A percentile compares a stretch with the other conserved stretches of the same genome.
These are phyloP conservation scores for Phaethon lepturus DNA, from an alignment of 2,113 vertebrate species.

Conservation along the genomic window DNA sequence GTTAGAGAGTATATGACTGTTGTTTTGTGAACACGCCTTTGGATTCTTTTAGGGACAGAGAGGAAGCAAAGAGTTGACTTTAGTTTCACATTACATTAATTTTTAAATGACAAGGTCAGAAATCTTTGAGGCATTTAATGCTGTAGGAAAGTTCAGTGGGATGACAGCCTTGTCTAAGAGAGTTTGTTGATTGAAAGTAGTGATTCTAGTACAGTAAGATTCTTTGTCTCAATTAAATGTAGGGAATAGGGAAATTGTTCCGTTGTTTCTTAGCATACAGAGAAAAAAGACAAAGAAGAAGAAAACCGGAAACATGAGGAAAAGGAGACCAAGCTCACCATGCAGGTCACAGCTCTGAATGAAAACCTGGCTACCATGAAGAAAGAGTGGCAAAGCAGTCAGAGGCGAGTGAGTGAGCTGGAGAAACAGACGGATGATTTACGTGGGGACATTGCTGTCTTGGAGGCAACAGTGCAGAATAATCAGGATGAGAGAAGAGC, in stretches of 20 bases:
- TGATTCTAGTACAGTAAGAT: background rate
- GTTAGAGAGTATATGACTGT: background rate
- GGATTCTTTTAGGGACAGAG: background rate
- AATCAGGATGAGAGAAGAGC: constrained; percentile 96
- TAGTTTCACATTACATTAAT: background rate
- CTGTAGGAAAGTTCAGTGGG: background rate
- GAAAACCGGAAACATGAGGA: constrained; percentile 87
- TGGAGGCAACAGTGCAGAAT: constrained; percentile 97
- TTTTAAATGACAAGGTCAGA: background rate
- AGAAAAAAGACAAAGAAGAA: constrained; percentile 87
- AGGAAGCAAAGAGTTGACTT: background rate
- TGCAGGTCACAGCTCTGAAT: constrained; percentile 92
- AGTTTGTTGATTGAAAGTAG: background rate
- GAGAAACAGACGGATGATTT: constrained; percentile 97
- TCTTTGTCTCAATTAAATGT: background rate
- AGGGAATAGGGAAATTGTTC: background rate
- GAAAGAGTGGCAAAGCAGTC: constrained; percentile 95
- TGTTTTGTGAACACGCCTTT: background rate
- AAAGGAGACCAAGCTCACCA: constrained; percentile 81
- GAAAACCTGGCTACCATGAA: constrained; percentile 96
- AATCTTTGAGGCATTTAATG: background rate
- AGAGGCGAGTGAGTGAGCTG: constrained; percentile 88
- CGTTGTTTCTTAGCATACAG: constrained; percentile 74
- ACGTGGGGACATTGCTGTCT: constrained; percentile 93
- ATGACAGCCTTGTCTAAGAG: background rate